A percentile compares a stretch with the other conserved stretches of the same genome.
Conservation (phyloP, 2,113 vertebrate species). For the Litocranius walleri region DNA sequence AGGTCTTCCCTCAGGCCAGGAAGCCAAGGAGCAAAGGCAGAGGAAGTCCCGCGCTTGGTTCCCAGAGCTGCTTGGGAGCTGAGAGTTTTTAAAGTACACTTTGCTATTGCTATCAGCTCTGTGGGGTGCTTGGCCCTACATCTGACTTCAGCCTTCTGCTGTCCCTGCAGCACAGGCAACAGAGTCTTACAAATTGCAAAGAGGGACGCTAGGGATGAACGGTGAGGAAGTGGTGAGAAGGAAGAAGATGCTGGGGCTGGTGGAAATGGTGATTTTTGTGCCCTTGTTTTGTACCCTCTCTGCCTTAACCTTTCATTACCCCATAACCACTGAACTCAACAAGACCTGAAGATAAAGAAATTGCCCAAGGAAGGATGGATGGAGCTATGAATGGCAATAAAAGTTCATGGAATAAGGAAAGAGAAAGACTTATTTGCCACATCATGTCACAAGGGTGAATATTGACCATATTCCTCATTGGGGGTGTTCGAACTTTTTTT, state of each 20-base stretch:
- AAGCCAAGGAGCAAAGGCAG: conserved; percentile 1
- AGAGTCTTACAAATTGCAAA: conserved; percentile 51
- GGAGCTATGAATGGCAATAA: not conserved
- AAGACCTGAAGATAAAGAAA: conserved; percentile 19
- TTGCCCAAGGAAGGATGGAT: not conserved
- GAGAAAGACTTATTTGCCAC: not conserved
- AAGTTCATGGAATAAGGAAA: not conserved
- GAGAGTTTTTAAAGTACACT: conserved; percentile 64
- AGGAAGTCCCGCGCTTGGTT: conserved; percentile 20
- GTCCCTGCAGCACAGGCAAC: conserved; percentile 45
- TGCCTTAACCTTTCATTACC: not conserved
- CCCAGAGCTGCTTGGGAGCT: not conserved
- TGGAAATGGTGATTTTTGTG: not conserved
- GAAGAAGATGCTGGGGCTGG: not conserved
- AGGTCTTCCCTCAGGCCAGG: conserved; percentile 52
- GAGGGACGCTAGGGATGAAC: not conserved
- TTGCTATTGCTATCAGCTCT: conserved; percentile 45
- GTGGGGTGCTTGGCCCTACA: conserved; percentile 58
- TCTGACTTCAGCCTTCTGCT: conserved; percentile 46
- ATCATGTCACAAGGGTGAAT: not conserved
- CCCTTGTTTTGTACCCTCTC: not conserved
- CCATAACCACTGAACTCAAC: not conserved
- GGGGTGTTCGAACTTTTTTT: not conserved
- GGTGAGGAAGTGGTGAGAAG: not conserved
- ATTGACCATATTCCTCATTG: not conserved